Evolutionary conservation across 2,113 vertebrate species (phyloP).

Genomic region (Hippocampus zosterae): DNA sequence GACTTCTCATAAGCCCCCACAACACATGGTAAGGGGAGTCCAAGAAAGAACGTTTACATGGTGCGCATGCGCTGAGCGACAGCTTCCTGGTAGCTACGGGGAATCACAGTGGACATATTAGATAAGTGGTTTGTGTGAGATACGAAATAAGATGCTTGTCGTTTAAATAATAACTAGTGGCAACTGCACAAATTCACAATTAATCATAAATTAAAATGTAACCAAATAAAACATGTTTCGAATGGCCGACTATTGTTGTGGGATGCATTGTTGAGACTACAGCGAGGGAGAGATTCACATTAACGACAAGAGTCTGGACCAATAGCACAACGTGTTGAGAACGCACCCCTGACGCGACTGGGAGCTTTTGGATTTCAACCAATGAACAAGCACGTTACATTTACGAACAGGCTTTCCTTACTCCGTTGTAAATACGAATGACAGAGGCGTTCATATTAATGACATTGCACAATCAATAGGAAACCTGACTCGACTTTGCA

Average conservation of each 20-base stretch:
- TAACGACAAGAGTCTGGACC: constrained; percentile 40
- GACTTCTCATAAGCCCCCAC: background rate
- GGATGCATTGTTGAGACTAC: background rate
- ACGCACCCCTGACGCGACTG: constrained; percentile 38
- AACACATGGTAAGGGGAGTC: constrained; percentile 35
- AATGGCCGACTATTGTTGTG: too few relatives aligned
- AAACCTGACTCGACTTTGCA: constrained; percentile 17
- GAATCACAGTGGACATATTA: constrained; percentile 21
- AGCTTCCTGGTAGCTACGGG: constrained; percentile 35
- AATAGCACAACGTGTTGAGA: constrained; percentile 31
- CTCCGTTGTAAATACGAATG: constrained; percentile 75
- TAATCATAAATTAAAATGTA: background rate
- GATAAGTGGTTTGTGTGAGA: background rate
- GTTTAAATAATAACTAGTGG: fast-evolving
- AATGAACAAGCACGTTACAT: constrained; percentile 48
- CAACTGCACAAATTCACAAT: background rate
- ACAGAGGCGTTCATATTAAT: constrained; percentile 39
- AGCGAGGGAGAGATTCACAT: constrained; percentile 12
- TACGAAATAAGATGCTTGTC: background rate
- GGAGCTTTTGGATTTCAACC: constrained; percentile 64
- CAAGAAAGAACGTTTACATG: background rate
- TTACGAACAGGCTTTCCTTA: constrained; percentile 35
- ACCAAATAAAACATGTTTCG: background rate
- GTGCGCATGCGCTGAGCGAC: constrained; percentile 37
- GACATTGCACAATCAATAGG: constrained; percentile 14